phyloP scores from a whole-genome alignment of 2,797 vertebrate species.

The Pagetopsis macropterus region DNA sequence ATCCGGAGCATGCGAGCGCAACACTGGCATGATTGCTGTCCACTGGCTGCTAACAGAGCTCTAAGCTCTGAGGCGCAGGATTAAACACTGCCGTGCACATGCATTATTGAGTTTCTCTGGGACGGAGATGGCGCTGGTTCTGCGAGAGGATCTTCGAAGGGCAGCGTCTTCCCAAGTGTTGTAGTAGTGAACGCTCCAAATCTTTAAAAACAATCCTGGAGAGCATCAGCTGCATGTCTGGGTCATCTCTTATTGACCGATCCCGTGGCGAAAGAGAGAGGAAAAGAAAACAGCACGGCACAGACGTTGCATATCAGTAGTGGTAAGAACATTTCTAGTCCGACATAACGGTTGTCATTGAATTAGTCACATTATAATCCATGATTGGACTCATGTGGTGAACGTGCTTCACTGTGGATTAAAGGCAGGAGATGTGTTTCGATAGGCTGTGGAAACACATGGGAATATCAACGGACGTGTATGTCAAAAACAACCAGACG shows the following conservation, averaged over 20 bases:
- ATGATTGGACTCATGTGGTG: neutral
- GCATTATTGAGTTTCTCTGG: conserved; percentile 62
- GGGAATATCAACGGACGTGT: neutral
- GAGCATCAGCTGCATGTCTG: conserved; percentile 47
- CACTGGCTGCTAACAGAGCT: conserved; percentile 36
- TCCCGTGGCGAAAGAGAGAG: conserved; percentile 36
- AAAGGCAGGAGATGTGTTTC: neutral
- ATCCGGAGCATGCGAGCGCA: conserved; percentile 23
- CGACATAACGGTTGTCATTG: neutral
- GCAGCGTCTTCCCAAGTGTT: conserved; percentile 38
- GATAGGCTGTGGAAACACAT: neutral
- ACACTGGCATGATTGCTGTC: conserved; percentile 35
- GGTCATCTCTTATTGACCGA: conserved; percentile 45
- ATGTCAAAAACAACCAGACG: neutral
- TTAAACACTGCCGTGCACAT: conserved; percentile 60
- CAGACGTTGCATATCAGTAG: no score
- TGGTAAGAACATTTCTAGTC: no score
- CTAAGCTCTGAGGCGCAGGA: conserved; percentile 46
- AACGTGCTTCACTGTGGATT: neutral
- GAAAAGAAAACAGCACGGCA: conserved; percentile 19
- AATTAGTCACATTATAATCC: neutral
- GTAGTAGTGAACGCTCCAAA: conserved; percentile 45
- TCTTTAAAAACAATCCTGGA: conserved; percentile 63
- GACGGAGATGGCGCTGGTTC: conserved; percentile 41
- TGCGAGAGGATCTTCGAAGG: conserved; percentile 37